Evolutionary conservation across 1,140 invertebrate species (phyloP).

Genomic region (Macrobrachium nipponense): DNA sequence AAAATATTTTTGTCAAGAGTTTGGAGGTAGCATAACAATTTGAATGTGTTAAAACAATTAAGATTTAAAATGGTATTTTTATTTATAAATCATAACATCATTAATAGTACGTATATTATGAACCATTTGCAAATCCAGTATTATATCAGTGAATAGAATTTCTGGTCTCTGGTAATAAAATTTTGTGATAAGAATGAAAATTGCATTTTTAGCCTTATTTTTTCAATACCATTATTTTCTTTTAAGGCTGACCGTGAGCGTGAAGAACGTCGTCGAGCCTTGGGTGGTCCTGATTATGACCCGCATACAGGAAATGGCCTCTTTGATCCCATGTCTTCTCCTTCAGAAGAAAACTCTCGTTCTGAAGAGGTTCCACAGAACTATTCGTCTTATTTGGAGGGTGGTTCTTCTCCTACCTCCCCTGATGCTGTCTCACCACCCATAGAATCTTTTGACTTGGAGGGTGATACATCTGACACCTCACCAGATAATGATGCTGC

Average conservation of each 20-base stretch:
- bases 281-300: constrained; percentile 60
- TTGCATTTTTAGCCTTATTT: neutral
- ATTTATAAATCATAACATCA: too few relatives aligned
- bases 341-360: constrained; percentile 46
- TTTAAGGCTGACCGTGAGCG: constrained; percentile 85
- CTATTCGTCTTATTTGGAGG: constrained; percentile 15
- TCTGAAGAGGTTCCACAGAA: constrained; percentile 36
- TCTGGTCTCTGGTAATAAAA: too few relatives aligned
- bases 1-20: too few relatives aligned
- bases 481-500: constrained; percentile 48
- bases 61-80: too few relatives aligned
- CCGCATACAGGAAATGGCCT: constrained; percentile 37
- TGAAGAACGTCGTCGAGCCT: constrained; percentile 74
- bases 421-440: constrained; percentile 29
- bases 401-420: constrained; percentile 23
- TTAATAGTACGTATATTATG: too few relatives aligned
- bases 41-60: too few relatives aligned
- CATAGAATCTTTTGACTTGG: constrained; percentile 35
- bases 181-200: neutral
- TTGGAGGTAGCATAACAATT: too few relatives aligned
- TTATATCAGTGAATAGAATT: too few relatives aligned
- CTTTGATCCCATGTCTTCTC: constrained; percentile 45
- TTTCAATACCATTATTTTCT: constrained; percentile 1
- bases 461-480: constrained; percentile 41
- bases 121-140: too few relatives aligned